Conservation (phyloP, 2,888 invertebrate species). For the Pycnomerus fuliginosus region DNA sequence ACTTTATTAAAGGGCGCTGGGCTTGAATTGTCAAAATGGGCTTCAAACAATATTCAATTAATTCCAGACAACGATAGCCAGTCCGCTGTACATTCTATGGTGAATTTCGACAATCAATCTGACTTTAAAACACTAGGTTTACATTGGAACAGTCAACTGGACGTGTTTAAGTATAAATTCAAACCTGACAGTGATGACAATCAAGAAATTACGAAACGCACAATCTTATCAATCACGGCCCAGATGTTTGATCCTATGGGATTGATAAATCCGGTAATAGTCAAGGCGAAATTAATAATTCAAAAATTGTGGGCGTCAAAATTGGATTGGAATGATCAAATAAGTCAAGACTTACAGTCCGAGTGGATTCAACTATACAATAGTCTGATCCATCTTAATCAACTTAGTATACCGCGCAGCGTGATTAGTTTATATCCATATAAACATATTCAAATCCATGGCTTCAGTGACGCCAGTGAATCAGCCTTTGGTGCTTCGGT, state of each 20-base stretch:
- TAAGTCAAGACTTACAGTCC: not conserved
- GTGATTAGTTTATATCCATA: not conserved
- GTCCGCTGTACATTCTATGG: slow-evolving; percentile 5
- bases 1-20: not conserved
- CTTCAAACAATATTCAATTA: slow-evolving; percentile 14
- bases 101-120: slow-evolving; percentile 17
- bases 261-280: slow-evolving; percentile 9
- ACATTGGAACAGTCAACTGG: slow-evolving; percentile 12
- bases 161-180: slow-evolving; percentile 6
- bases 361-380: not conserved
- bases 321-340: slow-evolving; percentile 6
- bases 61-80: slow-evolving; percentile 2
- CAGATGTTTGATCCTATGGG: slow-evolving; percentile 8
- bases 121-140: slow-evolving; percentile 22
- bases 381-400: not conserved
- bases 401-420: not conserved
- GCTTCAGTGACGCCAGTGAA: slow-evolving; percentile 22
- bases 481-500: slow-evolving; percentile 23
- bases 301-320: slow-evolving; percentile 10
- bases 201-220: slow-evolving; percentile 5
- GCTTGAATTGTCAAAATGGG: not conserved
- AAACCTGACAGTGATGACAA: not conserved
- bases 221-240: slow-evolving; percentile 5
- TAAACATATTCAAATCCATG: slow-evolving; percentile 17
- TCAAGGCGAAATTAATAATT: slow-evolving; percentile 12